These are phyloP conservation scores for Dendrolimus punctatus DNA, from an alignment of 1,140 invertebrate species.

Conservation along the genomic window DNA sequence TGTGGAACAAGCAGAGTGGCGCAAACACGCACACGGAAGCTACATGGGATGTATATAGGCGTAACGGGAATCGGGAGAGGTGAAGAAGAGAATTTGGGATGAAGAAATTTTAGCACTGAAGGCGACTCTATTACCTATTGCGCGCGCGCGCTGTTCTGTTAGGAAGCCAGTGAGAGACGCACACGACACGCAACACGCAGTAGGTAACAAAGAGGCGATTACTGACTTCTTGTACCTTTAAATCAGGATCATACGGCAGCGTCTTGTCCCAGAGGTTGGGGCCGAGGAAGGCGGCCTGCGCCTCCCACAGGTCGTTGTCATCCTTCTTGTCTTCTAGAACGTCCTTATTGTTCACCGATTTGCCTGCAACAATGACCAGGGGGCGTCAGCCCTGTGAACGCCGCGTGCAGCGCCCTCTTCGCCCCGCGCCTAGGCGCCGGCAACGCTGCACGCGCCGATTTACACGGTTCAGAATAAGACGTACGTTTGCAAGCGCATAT, in stretches of 20 bases:
- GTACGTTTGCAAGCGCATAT: neutral
- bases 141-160: conserved; percentile 25
- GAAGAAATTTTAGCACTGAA: conserved; percentile 2
- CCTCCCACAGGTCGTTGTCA: conserved; percentile 90
- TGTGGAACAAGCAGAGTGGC: too few species aligned
- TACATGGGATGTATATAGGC: neutral
- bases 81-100: conserved; percentile 2
- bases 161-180: conserved; percentile 33
- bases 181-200: conserved; percentile 57
- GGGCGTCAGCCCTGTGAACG: conserved; percentile 31
- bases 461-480: neutral
- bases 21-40: too few species aligned
- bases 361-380: conserved; percentile 70
- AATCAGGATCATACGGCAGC: conserved; percentile 90
- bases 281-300: conserved; percentile 93
- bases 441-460: conserved; percentile 7
- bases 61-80: neutral
- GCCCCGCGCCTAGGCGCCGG: conserved; percentile 3
- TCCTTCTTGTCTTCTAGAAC: conserved; percentile 86
- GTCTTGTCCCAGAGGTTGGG: conserved; percentile 96
- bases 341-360: conserved; percentile 76
- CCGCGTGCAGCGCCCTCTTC: conserved; percentile 5
- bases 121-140: conserved; percentile 52
- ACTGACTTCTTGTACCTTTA: conserved; percentile 85
- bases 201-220: conserved; percentile 62